Evolutionary conservation across 2,797 vertebrate genomes (phyloP).

Genomic region (Coluber constrictor): DNA sequence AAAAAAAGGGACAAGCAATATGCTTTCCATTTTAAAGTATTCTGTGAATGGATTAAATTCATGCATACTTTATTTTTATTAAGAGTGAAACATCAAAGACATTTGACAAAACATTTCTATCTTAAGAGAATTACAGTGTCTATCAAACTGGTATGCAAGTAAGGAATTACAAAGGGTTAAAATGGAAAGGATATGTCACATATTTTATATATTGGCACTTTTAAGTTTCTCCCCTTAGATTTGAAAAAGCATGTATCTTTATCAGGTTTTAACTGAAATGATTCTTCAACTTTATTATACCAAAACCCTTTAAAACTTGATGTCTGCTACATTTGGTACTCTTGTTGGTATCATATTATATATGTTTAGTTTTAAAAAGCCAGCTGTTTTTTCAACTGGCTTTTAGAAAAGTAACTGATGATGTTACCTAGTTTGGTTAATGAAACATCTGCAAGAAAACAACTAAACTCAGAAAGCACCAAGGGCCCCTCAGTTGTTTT

Average conservation of each 20-base stretch:
- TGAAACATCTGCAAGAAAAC: background rate
- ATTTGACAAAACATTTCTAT: background rate
- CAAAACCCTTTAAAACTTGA: background rate
- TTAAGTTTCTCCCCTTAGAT: background rate
- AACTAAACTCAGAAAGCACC: background rate
- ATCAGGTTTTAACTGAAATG: background rate
- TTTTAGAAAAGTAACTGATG: background rate
- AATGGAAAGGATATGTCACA: background rate
- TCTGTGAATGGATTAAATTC: background rate
- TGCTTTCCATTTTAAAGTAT: background rate
- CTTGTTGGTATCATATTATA: fast-evolving
- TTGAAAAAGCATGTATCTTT: background rate
- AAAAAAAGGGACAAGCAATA: background rate
- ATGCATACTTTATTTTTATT: background rate
- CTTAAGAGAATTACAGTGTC: fast-evolving
- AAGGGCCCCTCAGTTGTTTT: background rate
- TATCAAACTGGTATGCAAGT: background rate
- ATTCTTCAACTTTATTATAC: background rate
- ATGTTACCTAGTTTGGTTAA: background rate
- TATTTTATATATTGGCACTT: background rate
- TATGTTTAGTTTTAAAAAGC: background rate
- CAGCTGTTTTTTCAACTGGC: background rate
- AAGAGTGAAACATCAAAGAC: background rate
- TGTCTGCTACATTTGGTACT: background rate
- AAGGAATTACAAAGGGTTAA: background rate